Percentiles rank a stretch among this genome's conserved stretches.
Conservation (phyloP, 1,140 invertebrate genomes). For the Fopius arisanus region DNA sequence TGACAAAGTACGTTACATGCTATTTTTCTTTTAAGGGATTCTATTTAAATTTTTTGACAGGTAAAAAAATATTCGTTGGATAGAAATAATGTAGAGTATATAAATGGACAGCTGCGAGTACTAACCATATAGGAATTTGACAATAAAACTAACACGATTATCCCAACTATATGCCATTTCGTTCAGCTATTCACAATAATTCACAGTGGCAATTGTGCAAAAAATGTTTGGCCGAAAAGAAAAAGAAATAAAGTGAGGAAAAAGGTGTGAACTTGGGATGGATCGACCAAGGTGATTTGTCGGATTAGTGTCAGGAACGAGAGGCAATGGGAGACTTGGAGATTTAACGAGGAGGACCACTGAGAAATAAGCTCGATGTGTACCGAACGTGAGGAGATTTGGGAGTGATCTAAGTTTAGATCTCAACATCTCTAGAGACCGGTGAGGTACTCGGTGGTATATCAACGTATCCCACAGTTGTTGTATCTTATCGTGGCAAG, state of each 20-base stretch:
- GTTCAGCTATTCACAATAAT: conserved; percentile 16
- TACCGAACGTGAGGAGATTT: conserved; percentile 24
- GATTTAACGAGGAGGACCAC: conserved; percentile 11
- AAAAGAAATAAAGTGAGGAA: not conserved
- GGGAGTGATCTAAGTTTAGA: conserved; percentile 39
- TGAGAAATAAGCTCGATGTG: conserved; percentile 29
- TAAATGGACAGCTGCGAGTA: conserved; percentile 36
- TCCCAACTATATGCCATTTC: conserved; percentile 80
- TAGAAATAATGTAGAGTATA: not conserved
- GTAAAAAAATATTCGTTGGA: too few relatives aligned
- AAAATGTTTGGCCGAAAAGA: not conserved
- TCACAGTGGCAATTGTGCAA: not conserved
- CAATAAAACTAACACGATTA: conserved; percentile 81
- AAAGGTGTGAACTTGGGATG: not conserved
- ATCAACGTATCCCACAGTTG: not conserved
- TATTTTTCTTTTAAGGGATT: too few relatives aligned
- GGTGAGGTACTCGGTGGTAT: conserved; percentile 12
- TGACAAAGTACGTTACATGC: too few relatives aligned
- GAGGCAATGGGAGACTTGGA: not conserved
- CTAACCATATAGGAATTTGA: conserved; percentile 81
- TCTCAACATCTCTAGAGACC: conserved; percentile 16
- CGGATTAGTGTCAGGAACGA: not conserved
- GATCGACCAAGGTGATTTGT: not conserved
- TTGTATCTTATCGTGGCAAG: not conserved
- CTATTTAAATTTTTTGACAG: too few relatives aligned